Evolutionary conservation across 2,113 vertebrate species (phyloP).

Genomic region (Clupea harengus): DNA sequence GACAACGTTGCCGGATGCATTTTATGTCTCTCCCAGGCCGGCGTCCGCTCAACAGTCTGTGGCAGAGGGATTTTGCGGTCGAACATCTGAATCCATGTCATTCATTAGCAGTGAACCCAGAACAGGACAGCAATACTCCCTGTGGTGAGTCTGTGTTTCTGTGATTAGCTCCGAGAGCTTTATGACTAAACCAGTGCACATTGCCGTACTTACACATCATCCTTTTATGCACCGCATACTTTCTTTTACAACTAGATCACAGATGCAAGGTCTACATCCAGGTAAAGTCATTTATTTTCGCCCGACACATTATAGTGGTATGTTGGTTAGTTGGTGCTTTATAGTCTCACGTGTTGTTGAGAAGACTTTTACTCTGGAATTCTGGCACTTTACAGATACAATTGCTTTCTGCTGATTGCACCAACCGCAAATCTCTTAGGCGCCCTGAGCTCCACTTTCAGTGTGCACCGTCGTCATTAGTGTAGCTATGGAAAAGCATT

Average conservation of each 20-base stretch:
- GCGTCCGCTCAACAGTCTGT: not conserved
- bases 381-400: not conserved
- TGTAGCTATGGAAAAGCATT: not conserved
- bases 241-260: not conserved
- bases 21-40: conserved; percentile 6
- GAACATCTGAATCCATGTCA: conserved; percentile 11
- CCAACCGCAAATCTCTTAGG: not conserved
- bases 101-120: not conserved
- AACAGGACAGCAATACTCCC: conserved; percentile 14
- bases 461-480: not conserved
- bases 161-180: not conserved
- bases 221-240: not conserved
- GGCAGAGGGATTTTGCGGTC: not conserved
- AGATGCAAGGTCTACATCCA: not conserved
- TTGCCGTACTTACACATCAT: not conserved
- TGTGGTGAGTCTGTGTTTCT: not conserved
- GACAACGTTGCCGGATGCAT: conserved; percentile 2
- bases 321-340: not conserved
- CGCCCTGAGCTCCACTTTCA: not conserved
- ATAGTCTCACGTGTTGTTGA: not conserved
- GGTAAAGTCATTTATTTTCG: not conserved
- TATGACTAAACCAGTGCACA: not conserved
- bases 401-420: not conserved
- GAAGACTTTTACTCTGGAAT: not conserved
- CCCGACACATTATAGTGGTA: not conserved